These are phyloP conservation scores for Amphimedon queenslandica DNA, from an alignment of 37 sponge, comb jelly and placozoan genomes.

Conservation along the genomic window DNA sequence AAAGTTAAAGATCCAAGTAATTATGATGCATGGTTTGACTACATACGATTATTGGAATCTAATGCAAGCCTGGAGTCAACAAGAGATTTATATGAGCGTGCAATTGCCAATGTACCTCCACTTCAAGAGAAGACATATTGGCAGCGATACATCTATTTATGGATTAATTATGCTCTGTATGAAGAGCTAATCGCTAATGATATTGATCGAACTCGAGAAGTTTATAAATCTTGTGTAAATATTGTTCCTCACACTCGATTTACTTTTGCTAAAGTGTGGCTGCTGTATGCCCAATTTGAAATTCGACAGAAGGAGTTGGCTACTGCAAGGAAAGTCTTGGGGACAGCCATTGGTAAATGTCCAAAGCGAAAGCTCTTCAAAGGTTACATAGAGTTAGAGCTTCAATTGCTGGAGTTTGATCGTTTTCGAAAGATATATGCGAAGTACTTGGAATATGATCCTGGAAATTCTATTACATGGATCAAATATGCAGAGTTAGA, in stretches of 20 bases:
- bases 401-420: slow-evolving; percentile 96
- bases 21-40: slow-evolving; percentile 99
- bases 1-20: slow-evolving; percentile 92
- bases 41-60: slow-evolving; percentile 87
- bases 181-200: slow-evolving; percentile 94
- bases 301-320: slow-evolving; percentile 85
- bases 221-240: slow-evolving; percentile 86
- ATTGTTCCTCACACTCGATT: slow-evolving; percentile 89
- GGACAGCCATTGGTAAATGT: slow-evolving; percentile 92
- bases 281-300: slow-evolving; percentile 96
- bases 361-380: slow-evolving; percentile 96
- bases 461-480: slow-evolving; percentile 89
- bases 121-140: slow-evolving; percentile 89
- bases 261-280: slow-evolving; percentile 98
- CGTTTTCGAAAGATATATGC: slow-evolving; percentile 96
- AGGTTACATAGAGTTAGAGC: slow-evolving; percentile 94
- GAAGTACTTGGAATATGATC: slow-evolving; percentile 88
- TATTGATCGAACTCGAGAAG: slow-evolving; percentile 79
- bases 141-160: slow-evolving; percentile 96
- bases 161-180: slow-evolving; percentile 98
- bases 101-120: slow-evolving; percentile 94
- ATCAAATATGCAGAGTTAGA: slow-evolving; percentile 88
- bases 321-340: slow-evolving; percentile 85
- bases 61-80: slow-evolving; percentile 64
- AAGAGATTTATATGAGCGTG: slow-evolving; percentile 94